Base-by-base conservation (phyloP, 2,113 vertebrate species). In the Euleptes europaea region DNA sequence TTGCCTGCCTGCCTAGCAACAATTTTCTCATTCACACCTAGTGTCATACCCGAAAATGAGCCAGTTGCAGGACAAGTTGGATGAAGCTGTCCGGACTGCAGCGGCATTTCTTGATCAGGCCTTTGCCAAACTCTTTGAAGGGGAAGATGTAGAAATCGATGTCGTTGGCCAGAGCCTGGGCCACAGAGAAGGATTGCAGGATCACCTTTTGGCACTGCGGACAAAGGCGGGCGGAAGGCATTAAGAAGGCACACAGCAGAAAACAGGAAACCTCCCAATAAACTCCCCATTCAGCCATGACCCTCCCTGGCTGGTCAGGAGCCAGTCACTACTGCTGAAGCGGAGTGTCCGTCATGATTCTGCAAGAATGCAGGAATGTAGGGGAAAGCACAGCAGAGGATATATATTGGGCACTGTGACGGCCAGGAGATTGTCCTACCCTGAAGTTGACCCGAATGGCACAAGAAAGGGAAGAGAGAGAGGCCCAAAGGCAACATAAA, bases 111-210 rank as follows among this genome's bases (percentile, higher is more conserved):
- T 84, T 95, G 89, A 95, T 95, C 75, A 94, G 92, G 49, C 92
- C 91, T 89, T 95, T 96, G 84, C 95, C 95, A 0, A 96, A 96
- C 21, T 89, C 88, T 81, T 92, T 91, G 73, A 96, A 96, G 38
- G 95, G 92, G 26, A 95, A 93, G 69, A 92, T 77, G 0, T 95
- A 94, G 81, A 95, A 96, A 79, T 95, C 94, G 0, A 94, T 73
- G 15, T 94, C 91, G 5, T 69, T 88, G 10, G 95, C 92, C 77
- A 95, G 74, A 11, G 84, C 70, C 86, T 85, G 71, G 60, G 95
- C 95, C 74, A 89, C 88, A 13, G 86, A 86, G 80, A 95, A 89
- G 65, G 95, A 95, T 10, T 87, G 81, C 0, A 38, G 74, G 17
- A 90, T 92, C 51, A 95, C 78, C 88, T 93, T 82, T 75, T 87